Conservation (phyloP, 2,797 vertebrate species). For the Typhlichthys eigenmanni region DNA sequence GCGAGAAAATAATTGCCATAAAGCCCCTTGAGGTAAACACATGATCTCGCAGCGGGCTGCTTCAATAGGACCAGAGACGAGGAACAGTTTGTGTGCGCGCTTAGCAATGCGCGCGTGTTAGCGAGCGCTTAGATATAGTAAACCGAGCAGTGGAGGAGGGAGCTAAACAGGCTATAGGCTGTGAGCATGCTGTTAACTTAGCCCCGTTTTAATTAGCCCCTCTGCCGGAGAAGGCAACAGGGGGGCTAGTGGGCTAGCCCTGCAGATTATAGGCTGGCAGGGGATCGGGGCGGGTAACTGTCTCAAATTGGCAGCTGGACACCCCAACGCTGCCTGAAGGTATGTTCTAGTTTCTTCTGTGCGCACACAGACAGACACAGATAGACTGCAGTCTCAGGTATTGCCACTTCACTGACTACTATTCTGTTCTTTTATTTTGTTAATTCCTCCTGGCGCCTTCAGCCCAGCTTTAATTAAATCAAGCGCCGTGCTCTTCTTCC, state of each 20-base stretch:
- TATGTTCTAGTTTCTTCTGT: constrained; percentile 43
- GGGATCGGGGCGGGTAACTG: constrained; percentile 41
- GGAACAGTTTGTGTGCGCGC: constrained; percentile 14
- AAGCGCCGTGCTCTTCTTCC: constrained; percentile 22
- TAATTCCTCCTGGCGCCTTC: constrained; percentile 38
- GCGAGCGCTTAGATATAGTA: constrained; percentile 16
- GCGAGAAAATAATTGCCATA: constrained; percentile 68
- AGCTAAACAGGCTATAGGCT: constrained; percentile 43
- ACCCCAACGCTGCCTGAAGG: constrained; percentile 51
- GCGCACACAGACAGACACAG: constrained; percentile 31
- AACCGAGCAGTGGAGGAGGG: constrained; percentile 41
- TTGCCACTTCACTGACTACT: constrained; percentile 42
- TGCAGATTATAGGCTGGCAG: constrained; percentile 53
- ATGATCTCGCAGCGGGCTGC: constrained; percentile 64
- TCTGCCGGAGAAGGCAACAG: constrained; percentile 43
- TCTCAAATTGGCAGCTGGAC: constrained; percentile 58
- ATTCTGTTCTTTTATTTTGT: constrained; percentile 18
- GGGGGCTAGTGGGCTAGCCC: constrained; percentile 51
- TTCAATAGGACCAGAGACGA: constrained; percentile 51
- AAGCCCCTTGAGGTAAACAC: constrained; percentile 75
- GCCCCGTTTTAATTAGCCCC: constrained; percentile 73
- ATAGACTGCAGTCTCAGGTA: constrained; percentile 18
- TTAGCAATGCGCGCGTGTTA: constrained; percentile 16
- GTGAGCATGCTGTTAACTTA: constrained; percentile 67
- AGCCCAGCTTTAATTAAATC: constrained; percentile 63